Percentiles rank a stretch among this genome's conserved stretches.
phyloP scores from a whole-genome alignment of 2,113 vertebrate genomes.

The Hyaena hyaena region DNA sequence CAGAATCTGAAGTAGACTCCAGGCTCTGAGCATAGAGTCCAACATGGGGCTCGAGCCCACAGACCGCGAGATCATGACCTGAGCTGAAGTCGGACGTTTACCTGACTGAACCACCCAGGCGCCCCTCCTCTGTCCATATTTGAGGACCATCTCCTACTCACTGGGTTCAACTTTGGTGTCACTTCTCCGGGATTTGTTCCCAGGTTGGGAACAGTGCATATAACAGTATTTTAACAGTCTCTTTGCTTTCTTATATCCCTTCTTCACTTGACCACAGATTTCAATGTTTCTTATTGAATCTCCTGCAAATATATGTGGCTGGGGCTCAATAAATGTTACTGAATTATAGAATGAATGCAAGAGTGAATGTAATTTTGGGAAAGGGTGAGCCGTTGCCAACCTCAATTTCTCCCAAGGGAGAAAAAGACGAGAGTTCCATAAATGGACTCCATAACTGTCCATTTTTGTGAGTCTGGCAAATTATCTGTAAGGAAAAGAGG shows the following conservation, averaged over 20 bases:
- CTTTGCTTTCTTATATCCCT: neutral
- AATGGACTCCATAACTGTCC: neutral
- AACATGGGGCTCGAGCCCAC: too few relatives aligned
- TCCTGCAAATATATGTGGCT: neutral
- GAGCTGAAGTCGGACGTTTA: too few relatives aligned
- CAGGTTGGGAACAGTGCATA: fast-evolving
- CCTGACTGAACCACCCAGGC: too few relatives aligned
- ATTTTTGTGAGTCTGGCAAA: neutral
- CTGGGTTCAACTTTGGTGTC: neutral
- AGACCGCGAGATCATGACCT: too few relatives aligned
- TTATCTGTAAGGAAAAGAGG: neutral
- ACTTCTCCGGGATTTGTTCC: neutral
- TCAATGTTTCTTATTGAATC: neutral
- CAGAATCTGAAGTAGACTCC: too few relatives aligned
- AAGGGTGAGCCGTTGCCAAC: neutral
- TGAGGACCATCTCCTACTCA: neutral
- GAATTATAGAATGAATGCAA: neutral
- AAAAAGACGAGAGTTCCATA: neutral
- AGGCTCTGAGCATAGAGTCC: too few relatives aligned
- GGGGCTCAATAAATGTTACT: neutral
- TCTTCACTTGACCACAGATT: neutral
- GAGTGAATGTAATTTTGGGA: neutral
- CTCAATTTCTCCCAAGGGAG: neutral
- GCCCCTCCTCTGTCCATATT: too few relatives aligned
- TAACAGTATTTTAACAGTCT: neutral